Evolutionary conservation across 1,140 invertebrate species (phyloP), one percentile per base, ranked within the genome.

Genomic region (Drosophila insularis): DNA sequence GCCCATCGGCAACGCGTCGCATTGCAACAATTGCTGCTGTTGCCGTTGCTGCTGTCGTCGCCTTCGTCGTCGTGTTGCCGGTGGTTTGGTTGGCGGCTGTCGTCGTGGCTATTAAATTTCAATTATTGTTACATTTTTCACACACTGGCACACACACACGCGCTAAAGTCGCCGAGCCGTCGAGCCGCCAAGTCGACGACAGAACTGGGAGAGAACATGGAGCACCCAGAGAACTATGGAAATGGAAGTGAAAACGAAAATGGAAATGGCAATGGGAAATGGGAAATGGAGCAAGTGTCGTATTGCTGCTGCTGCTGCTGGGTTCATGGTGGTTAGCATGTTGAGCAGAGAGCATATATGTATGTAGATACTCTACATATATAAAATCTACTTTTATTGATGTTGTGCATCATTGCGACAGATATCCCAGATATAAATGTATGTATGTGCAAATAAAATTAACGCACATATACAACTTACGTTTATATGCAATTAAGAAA

Each of bases 71-170:
- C 69, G 74, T 54, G 63, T 56, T 66, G 55, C 81, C 68, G 73
- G 79, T 69, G 80, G 65, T 78, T 82, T 77, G 66, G 76, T 32
- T 63, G 62, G 70, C 53, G 70, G 64, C 81, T 87, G 84, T 87
- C 79, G 75, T 56, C 80, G 72, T 61, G 71, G 84, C 82, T 87
- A 87, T 87, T 87, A 87, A 87, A 87, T 87, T 87, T 89, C 84
- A 87, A 87, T 87, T 87, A 87, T 80, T 84, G 80, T 89, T 87
- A 82, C 82, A 86, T 86, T 81, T 86, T 82, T 86, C 82, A 86
- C 82, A 86, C 82, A 86, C 79, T 67, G 77, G 23, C 23, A 27
- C 23, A 27, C 23, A 27, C 61, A 43, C 68, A 65, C 63, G 55
- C 64, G 73, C 53, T 60, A 19, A 37, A 65, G 62, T 32, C 39